Conservation (phyloP, 1,140 invertebrate genomes). For the Musca domestica region DNA sequence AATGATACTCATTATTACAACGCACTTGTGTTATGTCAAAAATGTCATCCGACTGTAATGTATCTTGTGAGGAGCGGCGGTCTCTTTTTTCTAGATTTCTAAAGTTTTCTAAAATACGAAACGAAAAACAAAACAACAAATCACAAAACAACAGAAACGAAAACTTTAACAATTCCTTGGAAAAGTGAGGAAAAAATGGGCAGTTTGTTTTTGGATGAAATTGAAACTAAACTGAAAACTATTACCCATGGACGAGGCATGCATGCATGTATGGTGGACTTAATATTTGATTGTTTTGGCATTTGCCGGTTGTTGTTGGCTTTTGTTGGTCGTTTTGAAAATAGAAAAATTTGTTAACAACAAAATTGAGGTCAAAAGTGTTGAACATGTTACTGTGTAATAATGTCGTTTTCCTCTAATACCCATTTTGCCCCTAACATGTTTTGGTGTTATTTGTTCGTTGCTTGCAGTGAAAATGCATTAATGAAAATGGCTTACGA, state of each 20-base stretch:
- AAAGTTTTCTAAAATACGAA: neutral
- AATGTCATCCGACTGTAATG: slow-evolving; percentile 22
- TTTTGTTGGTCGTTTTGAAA: slow-evolving; percentile 8
- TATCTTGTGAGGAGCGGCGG: slow-evolving; percentile 9
- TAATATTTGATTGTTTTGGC: neutral
- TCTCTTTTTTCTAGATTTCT: neutral
- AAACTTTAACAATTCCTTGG: no score
- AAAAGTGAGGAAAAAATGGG: no score
- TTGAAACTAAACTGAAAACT: no score
- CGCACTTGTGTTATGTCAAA: slow-evolving; percentile 24
- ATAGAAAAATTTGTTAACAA: slow-evolving; percentile 17
- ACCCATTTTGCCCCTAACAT: neutral
- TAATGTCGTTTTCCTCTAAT: slow-evolving; percentile 1
- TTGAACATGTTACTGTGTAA: slow-evolving; percentile 6
- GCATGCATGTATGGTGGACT: neutral
- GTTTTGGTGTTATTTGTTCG: neutral
- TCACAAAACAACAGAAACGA: neutral
- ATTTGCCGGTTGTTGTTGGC: neutral
- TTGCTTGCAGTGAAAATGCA: no score
- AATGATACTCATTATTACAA: slow-evolving; percentile 21
- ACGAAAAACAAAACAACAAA: slow-evolving; percentile 5
- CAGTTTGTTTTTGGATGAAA: no score
- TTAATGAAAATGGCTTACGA: slow-evolving; percentile 11
- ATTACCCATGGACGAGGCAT: neutral
- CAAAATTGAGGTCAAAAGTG: slow-evolving; percentile 12